Percentiles rank a stretch among this genome's conserved stretches.
Evolutionary conservation across 2,797 vertebrate genomes (phyloP).

Genomic region (Helarctos malayanus): DNA sequence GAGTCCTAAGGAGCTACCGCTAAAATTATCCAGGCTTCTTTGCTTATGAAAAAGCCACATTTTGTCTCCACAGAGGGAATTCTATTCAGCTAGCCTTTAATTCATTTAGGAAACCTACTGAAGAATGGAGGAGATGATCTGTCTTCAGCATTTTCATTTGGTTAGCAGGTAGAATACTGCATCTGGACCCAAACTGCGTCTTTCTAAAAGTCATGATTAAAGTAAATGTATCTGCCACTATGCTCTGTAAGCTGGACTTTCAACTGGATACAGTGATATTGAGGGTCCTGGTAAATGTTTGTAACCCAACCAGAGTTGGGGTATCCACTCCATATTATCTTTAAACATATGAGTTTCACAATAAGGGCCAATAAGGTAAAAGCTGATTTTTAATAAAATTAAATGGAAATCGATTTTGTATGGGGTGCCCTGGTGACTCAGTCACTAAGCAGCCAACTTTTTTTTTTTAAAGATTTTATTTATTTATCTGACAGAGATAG

Average conservation of each 20-base stretch:
- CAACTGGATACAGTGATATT: background rate
- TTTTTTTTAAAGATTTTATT: background rate
- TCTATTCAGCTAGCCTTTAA: background rate
- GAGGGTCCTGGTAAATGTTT: background rate
- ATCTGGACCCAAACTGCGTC: background rate
- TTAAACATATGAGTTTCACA: background rate
- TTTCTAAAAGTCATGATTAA: background rate
- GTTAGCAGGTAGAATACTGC: background rate
- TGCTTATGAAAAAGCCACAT: background rate
- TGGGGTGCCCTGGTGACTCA: background rate
- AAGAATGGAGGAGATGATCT: background rate
- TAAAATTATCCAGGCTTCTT: background rate
- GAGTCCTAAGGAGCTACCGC: background rate
- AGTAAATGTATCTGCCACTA: background rate
- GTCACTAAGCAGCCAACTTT: background rate
- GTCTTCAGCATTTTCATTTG: background rate
- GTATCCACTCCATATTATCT: background rate
- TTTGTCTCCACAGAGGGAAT: background rate
- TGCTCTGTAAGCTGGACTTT: background rate
- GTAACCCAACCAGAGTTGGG: background rate
- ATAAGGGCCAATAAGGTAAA: background rate
- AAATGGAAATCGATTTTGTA: background rate
- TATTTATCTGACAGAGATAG: too few relatives aligned
- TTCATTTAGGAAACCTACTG: background rate
- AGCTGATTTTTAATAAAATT: conserved; percentile 32